Evolutionary conservation across 2,888 invertebrate genomes (phyloP).

Genomic region (Alviniconcha strummeri): DNA sequence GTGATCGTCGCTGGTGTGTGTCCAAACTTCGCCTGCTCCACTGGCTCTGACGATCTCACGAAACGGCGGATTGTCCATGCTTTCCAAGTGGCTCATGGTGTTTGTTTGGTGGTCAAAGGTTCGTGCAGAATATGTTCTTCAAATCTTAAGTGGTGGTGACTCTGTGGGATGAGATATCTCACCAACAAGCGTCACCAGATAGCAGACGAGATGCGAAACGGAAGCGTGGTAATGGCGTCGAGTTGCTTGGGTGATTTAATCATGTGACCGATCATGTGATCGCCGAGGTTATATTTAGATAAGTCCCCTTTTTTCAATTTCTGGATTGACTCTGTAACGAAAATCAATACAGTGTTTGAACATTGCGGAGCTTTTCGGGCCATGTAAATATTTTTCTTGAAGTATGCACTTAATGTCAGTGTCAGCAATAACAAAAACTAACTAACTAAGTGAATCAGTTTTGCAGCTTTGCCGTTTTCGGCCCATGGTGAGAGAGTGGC

Average conservation of each 20-base stretch:
- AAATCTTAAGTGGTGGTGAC: not conserved
- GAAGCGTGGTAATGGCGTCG: not conserved
- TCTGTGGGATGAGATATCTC: too few relatives aligned
- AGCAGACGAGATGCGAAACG: not conserved
- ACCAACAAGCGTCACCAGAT: not conserved
- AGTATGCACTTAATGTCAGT: too few relatives aligned
- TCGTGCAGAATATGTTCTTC: not conserved
- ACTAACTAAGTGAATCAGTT: too few relatives aligned
- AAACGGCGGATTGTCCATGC: conserved; percentile 45
- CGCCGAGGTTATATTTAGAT: too few relatives aligned
- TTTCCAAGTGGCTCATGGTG: not conserved
- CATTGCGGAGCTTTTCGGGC: too few relatives aligned
- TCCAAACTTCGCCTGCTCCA: conserved; percentile 66
- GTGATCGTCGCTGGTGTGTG: conserved; percentile 56
- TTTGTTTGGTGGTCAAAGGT: not conserved
- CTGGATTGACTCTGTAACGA: too few relatives aligned
- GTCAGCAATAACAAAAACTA: too few relatives aligned
- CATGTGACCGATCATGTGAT: conserved; percentile 22
- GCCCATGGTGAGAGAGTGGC: too few relatives aligned
- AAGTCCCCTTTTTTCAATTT: too few relatives aligned
- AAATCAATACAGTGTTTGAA: too few relatives aligned
- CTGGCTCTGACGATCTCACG: conserved; percentile 63
- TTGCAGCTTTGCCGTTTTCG: too few relatives aligned
- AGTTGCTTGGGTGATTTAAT: conserved; percentile 12
- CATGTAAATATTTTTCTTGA: too few relatives aligned